A percentile compares a stretch with the other conserved stretches of the same genome.
Evolutionary conservation across 2,113 vertebrate genomes (phyloP).

Genomic region (Callithrix jacchus): DNA sequence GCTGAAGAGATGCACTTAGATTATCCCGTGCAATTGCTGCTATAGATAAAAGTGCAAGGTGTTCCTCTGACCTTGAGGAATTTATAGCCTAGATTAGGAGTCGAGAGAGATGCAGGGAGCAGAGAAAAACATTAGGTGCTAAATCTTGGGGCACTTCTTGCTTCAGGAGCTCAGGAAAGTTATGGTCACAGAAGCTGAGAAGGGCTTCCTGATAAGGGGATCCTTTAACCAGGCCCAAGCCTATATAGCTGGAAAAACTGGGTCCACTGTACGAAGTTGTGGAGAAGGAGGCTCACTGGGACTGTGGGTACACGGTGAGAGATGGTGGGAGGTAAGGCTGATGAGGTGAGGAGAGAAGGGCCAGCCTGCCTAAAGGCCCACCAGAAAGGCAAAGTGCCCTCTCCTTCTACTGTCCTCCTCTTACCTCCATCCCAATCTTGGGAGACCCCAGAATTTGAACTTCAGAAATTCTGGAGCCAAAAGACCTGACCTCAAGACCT

Average conservation of each 20-base stretch:
- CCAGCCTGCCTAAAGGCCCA: background rate
- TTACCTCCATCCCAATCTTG: background rate
- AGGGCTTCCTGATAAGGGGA: background rate
- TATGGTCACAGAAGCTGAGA: background rate
- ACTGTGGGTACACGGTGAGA: background rate
- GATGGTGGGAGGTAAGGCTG: background rate
- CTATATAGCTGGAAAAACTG: background rate
- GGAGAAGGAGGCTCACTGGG: background rate
- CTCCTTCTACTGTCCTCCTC: background rate
- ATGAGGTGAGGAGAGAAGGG: background rate
- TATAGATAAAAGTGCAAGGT: background rate
- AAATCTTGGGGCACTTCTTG: background rate
- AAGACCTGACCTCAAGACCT: background rate
- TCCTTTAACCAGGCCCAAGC: background rate
- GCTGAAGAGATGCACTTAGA: background rate
- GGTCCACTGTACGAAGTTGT: background rate
- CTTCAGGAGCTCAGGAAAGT: background rate
- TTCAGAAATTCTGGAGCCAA: background rate
- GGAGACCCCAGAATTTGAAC: slow-evolving; percentile 5
- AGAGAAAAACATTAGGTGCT: background rate
- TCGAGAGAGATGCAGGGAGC: background rate
- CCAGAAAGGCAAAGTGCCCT: background rate
- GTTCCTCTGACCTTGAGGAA: background rate
- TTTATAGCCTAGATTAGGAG: background rate
- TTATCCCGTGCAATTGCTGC: background rate